Percentiles rank a stretch among this genome's conserved stretches.
Evolutionary conservation across 2,888 invertebrate species (phyloP).

Genomic region (Tromatobia lineatoria): DNA sequence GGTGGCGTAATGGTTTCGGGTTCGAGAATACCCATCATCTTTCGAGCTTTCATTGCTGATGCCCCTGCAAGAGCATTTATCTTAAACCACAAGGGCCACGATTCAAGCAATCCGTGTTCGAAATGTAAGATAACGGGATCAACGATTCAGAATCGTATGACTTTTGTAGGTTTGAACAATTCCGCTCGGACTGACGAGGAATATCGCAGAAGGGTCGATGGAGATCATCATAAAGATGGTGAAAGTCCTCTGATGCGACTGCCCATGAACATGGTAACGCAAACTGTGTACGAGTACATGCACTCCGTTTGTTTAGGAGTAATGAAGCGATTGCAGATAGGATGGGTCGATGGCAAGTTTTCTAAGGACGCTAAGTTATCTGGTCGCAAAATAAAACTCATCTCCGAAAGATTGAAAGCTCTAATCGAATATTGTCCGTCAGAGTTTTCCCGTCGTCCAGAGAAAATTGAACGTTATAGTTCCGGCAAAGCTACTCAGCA

Average conservation of each 20-base stretch:
- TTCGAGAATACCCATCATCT: constrained; percentile 30
- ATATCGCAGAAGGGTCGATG: constrained; percentile 13
- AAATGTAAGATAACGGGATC: constrained; percentile 50
- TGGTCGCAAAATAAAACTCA: neutral
- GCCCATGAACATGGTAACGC: constrained; percentile 12
- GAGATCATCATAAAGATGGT: neutral
- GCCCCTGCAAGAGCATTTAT: constrained; percentile 64
- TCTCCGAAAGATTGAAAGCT: constrained; percentile 6
- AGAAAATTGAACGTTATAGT: constrained; percentile 42
- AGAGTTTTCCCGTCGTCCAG: constrained; percentile 40
- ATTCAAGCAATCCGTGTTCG: constrained; percentile 60
- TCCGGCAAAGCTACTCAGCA: constrained; percentile 74
- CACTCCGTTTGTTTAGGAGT: constrained; percentile 46
- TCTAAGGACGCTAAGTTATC: neutral
- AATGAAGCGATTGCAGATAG: constrained; percentile 19
- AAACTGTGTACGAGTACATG: constrained; percentile 50
- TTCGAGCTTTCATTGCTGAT: constrained; percentile 61
- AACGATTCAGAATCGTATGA: constrained; percentile 27
- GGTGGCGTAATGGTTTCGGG: constrained; percentile 39
- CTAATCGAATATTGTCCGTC: constrained; percentile 21
- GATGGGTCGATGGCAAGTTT: constrained; percentile 14
- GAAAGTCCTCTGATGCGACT: neutral
- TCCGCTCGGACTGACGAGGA: constrained; percentile 46
- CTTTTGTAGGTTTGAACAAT: constrained; percentile 22
- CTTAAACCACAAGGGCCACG: too few relatives aligned